Base-by-base conservation (phyloP, 1,140 invertebrate genomes). In the Phthorimaea operculella region DNA sequence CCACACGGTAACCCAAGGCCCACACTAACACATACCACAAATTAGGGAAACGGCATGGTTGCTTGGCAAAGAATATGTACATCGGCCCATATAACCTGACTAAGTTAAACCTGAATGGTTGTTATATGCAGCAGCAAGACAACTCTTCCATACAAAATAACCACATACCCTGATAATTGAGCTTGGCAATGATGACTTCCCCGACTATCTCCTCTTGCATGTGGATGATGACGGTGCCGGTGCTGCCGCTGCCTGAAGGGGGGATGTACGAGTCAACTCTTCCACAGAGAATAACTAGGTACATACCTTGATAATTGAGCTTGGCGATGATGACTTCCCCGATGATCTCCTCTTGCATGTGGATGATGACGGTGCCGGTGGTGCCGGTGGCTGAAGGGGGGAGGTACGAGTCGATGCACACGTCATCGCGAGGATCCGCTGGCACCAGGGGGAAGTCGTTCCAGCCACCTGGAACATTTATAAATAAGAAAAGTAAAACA, bases 181-280 rank as follows among this genome's bases (percentile, higher is more conserved):
- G n/a, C n/a, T n/a, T n/a, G n/a, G n/a, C n/a, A n/a, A n/a, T n/a
- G n/a, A n/a, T n/a, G n/a, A n/a, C n/a, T n/a, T n/a, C 76, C 8
- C 66, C 76, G 15, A 60, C 58, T 9, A 86, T 80, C 59, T 86
- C 85, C 57, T 87, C 86, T 0, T 83, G 74, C 72, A 87, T 80
- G 49, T 65, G 72, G 15, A 86, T 81, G 45, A 76, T 58, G 54
- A 81, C 76, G 0, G 64, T 66, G 14, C 68, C 67, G 0, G 28
- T 18, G 48, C 28, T 66, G 5, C 52, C 12, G 0, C 55, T 14
- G 0, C 10, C 15, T 7, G 64, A 7, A 1, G 12, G 14, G 8
- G 44, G 52, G 3, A 60, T 11, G 34, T n/a, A n/a, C n/a, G n/a
- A n/a, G n/a, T n/a, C n/a, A n/a, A n/a, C n/a, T n/a, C n/a, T n/a